Evolutionary conservation across 2,113 vertebrate species (phyloP).

Genomic region (Micronisus gabar): DNA sequence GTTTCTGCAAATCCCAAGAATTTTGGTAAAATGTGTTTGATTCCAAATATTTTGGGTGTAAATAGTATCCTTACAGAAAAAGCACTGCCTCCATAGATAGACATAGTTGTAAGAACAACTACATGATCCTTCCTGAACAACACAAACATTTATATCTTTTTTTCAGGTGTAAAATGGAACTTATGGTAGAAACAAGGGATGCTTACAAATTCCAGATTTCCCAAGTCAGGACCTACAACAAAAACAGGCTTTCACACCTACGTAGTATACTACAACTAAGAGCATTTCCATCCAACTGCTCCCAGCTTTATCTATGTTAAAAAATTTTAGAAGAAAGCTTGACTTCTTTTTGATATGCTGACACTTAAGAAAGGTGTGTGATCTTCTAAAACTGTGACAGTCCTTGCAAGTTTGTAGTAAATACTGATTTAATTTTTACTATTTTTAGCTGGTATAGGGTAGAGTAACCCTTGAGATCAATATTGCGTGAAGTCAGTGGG

Average conservation of each 20-base stretch:
- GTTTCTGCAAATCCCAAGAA: not conserved
- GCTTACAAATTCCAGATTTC: not conserved
- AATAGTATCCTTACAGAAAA: not conserved
- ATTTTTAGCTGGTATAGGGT: not conserved
- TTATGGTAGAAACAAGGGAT: not conserved
- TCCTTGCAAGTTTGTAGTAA: not conserved
- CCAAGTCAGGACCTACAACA: not conserved
- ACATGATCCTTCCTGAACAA: not conserved
- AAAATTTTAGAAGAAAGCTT: not conserved
- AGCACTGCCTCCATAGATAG: fast-evolving
- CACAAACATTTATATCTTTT: not conserved
- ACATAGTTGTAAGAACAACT: not conserved
- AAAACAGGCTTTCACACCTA: not conserved
- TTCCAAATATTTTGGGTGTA: not conserved
- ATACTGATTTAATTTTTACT: not conserved
- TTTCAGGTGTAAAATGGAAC: not conserved
- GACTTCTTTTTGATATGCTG: not conserved
- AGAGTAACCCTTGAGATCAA: not conserved
- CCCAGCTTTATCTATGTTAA: not conserved
- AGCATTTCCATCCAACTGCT: not conserved
- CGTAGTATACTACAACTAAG: fast-evolving
- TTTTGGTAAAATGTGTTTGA: not conserved
- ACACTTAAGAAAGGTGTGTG: not conserved
- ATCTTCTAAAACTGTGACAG: not conserved
- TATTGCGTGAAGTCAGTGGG: not conserved